These are phyloP conservation scores for Linyphia triangularis DNA, from an alignment of 2,888 invertebrate species.

Conservation along the genomic window DNA sequence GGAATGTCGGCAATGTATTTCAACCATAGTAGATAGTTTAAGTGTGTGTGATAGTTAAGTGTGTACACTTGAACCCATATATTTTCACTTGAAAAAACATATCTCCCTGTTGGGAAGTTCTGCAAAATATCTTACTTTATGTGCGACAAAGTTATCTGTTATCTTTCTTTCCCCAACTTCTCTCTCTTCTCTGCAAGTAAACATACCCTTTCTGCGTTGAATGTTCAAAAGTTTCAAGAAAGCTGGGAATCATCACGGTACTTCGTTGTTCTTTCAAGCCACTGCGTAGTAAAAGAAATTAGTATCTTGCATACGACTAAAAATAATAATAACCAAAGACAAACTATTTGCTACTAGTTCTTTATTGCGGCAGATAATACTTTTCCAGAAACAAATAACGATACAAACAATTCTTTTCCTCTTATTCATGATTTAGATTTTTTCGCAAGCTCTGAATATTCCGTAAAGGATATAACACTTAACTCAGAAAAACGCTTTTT, in stretches of 20 bases:
- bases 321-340: too few relatives aligned
- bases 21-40: background rate
- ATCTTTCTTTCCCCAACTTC: background rate
- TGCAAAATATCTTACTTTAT: background rate
- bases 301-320: too few relatives aligned
- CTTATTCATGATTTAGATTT: too few relatives aligned
- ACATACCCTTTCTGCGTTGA: slow-evolving; percentile 39
- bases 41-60: background rate
- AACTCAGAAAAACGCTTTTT: too few relatives aligned
- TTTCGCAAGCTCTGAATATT: too few relatives aligned
- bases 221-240: slow-evolving; percentile 18
- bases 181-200: slow-evolving; percentile 25
- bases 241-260: slow-evolving; percentile 14
- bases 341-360: too few relatives aligned
- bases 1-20: too few relatives aligned
- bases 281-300: too few relatives aligned
- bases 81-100: slow-evolving; percentile 20
- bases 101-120: background rate
- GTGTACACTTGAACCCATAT: slow-evolving; percentile 6
- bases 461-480: too few relatives aligned
- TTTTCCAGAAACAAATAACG: too few relatives aligned
- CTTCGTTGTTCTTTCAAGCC: background rate
- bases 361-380: too few relatives aligned
- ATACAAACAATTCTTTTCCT: too few relatives aligned
- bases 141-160: slow-evolving; percentile 48